These are phyloP conservation scores for Oreotrochilus melanogaster DNA, from an alignment of 2,113 vertebrate genomes.

Conservation along the genomic window DNA sequence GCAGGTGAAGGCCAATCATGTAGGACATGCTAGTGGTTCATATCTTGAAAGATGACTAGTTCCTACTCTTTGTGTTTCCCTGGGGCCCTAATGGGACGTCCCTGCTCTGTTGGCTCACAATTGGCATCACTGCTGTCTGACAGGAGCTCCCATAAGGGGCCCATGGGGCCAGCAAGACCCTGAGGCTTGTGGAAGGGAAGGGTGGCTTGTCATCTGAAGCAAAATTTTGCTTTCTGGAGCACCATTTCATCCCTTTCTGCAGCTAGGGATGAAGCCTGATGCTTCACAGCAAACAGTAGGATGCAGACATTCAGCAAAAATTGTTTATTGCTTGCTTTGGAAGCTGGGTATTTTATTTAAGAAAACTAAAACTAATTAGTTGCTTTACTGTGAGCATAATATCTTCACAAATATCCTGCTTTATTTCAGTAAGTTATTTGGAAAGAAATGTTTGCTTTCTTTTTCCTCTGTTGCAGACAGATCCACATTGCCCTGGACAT, in stretches of 20 bases:
- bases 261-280: background rate
- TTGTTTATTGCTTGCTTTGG: background rate
- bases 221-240: background rate
- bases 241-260: background rate
- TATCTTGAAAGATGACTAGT: background rate
- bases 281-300: background rate
- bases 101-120: background rate
- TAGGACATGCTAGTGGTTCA: background rate
- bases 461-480: background rate
- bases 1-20: background rate
- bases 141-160: background rate
- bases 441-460: background rate
- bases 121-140: background rate
- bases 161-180: background rate
- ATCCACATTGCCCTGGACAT: background rate
- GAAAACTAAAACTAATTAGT: background rate
- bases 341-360: background rate
- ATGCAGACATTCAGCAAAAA: background rate
- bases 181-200: background rate
- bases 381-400: background rate
- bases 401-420: background rate
- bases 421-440: background rate
- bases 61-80: background rate
- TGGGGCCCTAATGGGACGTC: background rate
- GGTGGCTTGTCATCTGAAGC: background rate